phyloP scores from a whole-genome alignment of 2,888 invertebrate species.

The Carpatolechia fugitivella region DNA sequence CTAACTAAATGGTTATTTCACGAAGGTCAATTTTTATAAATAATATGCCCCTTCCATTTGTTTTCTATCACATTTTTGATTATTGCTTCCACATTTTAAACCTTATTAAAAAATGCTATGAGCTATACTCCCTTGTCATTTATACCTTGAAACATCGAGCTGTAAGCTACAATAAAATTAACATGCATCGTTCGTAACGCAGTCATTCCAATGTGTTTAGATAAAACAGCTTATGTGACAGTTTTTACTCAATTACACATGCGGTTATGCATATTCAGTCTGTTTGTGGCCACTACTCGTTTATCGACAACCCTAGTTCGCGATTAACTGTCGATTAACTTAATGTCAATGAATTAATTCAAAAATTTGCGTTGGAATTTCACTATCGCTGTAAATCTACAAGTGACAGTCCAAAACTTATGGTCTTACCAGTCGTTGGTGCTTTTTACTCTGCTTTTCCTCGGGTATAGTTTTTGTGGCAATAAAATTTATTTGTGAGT shows the following conservation, averaged over 20 bases:
- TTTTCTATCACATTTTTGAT: no score
- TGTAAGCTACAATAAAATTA: slow-evolving; percentile 31
- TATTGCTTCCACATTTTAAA: no score
- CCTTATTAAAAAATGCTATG: no score
- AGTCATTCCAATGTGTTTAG: slow-evolving; percentile 33
- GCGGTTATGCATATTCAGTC: slow-evolving; percentile 4
- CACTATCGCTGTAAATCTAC: slow-evolving; percentile 9
- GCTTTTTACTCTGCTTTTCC: neutral
- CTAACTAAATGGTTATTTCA: no score
- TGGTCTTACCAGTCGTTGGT: neutral
- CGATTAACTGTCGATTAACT: slow-evolving; percentile 10
- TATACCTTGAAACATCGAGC: slow-evolving; percentile 20
- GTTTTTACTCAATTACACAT: slow-evolving; percentile 24
- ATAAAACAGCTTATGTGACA: slow-evolving; percentile 29
- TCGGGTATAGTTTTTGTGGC: neutral
- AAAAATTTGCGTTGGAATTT: slow-evolving; percentile 7
- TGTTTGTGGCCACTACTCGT: slow-evolving; percentile 1
- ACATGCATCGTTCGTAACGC: slow-evolving; percentile 35
- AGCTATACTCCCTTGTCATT: no score
- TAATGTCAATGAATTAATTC: slow-evolving; percentile 13
- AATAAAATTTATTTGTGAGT: neutral
- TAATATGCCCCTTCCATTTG: no score
- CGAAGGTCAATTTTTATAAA: no score
- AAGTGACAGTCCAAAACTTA: neutral
- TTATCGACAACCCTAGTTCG: neutral